Evolutionary conservation across 1,140 invertebrate species (phyloP), one percentile per base, ranked within the genome.

Genomic region (Colletes latitarsis): DNA sequence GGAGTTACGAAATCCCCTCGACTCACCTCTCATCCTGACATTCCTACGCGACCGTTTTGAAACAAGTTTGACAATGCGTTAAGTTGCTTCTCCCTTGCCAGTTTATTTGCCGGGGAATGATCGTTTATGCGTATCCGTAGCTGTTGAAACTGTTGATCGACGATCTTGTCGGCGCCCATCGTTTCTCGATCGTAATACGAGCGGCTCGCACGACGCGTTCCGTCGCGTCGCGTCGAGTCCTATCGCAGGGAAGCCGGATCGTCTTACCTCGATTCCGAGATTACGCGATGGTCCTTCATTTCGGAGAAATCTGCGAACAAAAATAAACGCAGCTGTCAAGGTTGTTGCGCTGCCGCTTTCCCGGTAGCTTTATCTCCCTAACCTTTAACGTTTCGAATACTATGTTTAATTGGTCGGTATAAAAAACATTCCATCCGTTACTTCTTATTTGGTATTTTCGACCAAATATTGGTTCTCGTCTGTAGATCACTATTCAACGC

Each of bases 11-110:
- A 30, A 30, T 30, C 6, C 21, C 14, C 10, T 9, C 21, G 4
- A 84, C 87, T 90, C 82, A 90, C 91, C 91, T 91, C 90, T 92
- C 91, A 92, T 92, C 82, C 82, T 92, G 91, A 76, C 88, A 91
- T 90, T 87, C 83, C 82, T 90, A 89, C 72, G 86, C 82, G 86
- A 80, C 80, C 78, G 71, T 87, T 85, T 89, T 91, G 86, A 67
- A 91, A 91, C 30, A 84, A 74, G 79, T 78, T 53, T n/a, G 19
- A 62, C 17, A 14, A 6, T 6, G 10, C 19, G 10, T 49, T 21
- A 9, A 14, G 10, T 66, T 43, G 41, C 9, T 17, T 19, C 6
- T 14, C 43, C 4, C 10, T n/a, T 4, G 12, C 43, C 43, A 17
- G n/a, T 67, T 49, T n/a, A 39, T 43, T 67, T 30, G 52, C 52